phyloP scores from a whole-genome alignment of 2,888 invertebrate species.

The Stenodema calcarata region DNA sequence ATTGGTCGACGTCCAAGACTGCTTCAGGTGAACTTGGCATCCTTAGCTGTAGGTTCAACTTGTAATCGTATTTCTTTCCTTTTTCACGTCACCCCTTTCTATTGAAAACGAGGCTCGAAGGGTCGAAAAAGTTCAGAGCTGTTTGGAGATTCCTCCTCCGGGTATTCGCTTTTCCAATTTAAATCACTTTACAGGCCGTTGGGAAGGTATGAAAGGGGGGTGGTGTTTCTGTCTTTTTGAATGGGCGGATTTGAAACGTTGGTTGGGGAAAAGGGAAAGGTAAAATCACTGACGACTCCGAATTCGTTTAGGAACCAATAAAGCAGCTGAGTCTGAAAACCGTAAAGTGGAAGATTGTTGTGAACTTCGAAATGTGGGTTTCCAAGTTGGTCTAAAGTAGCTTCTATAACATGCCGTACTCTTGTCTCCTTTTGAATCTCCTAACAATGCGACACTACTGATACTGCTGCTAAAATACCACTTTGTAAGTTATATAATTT shows the following conservation, averaged over 20 bases:
- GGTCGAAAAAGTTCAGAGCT: not conserved
- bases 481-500: too few relatives aligned
- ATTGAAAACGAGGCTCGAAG: not conserved
- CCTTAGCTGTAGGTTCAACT: not conserved
- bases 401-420: too few relatives aligned
- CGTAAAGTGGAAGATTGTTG: not conserved
- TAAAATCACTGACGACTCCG: not conserved
- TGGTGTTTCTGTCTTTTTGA: not conserved
- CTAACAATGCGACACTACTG: too few relatives aligned
- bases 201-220: not conserved
- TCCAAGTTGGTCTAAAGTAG: too few relatives aligned
- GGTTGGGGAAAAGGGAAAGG: not conserved
- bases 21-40: not conserved
- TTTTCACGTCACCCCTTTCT: not conserved
- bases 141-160: not conserved
- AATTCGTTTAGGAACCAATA: not conserved
- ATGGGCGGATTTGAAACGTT: not conserved
- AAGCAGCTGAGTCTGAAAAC: not conserved
- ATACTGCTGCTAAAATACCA: too few relatives aligned
- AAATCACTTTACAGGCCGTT: not conserved
- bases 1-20: not conserved
- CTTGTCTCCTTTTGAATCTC: too few relatives aligned
- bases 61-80: not conserved
- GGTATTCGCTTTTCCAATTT: not conserved
- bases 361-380: not conserved